Conservation (phyloP, 2,113 vertebrate genomes). For the Calidris pugnax region DNA sequence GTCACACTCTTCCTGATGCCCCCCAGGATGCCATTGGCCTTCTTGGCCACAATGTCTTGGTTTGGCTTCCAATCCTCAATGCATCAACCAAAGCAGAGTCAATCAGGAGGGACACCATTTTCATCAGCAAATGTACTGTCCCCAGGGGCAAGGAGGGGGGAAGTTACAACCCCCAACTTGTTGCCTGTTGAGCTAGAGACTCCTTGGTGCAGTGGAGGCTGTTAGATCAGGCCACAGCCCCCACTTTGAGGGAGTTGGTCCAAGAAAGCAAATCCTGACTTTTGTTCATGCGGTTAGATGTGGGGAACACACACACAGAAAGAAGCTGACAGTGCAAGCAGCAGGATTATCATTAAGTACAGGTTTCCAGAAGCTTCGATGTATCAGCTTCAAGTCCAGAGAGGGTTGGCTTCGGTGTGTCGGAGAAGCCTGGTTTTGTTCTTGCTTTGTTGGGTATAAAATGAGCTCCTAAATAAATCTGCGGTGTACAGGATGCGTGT, state of each 20-base stretch:
- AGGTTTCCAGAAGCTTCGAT: background rate
- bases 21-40: no score
- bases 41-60: background rate
- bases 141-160: fast-evolving
- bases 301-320: background rate
- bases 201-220: background rate
- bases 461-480: background rate
- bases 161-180: background rate
- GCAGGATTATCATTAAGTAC: background rate
- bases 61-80: background rate
- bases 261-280: background rate
- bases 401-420: background rate
- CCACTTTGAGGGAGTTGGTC: background rate
- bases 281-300: background rate
- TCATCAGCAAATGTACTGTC: background rate
- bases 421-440: background rate
- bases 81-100: background rate
- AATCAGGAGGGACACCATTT: background rate
- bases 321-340: background rate
- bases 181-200: background rate
- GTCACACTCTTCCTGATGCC: no score
- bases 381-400: background rate
- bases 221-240: background rate
- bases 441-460: background rate
- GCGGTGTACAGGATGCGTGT: background rate